Evolutionary conservation across 2,113 vertebrate genomes (phyloP).

Genomic region (Brachypteracias leptosomus): DNA sequence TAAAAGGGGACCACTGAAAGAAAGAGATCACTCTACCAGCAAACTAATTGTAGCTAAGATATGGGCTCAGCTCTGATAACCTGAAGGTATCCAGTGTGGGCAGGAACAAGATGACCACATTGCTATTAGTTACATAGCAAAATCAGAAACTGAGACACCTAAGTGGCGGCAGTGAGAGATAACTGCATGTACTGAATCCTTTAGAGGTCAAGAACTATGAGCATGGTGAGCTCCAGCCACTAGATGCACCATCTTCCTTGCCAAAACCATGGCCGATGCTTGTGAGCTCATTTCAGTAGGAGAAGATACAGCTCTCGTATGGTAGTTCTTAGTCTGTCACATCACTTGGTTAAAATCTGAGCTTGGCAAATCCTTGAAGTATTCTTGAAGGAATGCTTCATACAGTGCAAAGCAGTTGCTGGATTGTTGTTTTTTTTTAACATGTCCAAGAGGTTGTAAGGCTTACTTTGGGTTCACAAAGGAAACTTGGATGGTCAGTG

Average conservation of each 20-base stretch:
- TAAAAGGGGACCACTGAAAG: neutral
- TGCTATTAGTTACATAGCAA: neutral
- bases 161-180: neutral
- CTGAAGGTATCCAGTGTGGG: neutral
- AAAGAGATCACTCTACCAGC: neutral
- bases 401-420: constrained; percentile 5
- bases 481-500: neutral
- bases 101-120: neutral
- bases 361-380: neutral
- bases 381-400: neutral
- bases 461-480: neutral
- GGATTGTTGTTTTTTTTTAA: constrained; percentile 20
- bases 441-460: neutral
- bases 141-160: neutral
- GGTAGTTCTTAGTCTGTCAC: neutral
- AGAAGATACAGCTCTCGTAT: neutral
- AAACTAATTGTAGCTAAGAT: neutral
- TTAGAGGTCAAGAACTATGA: neutral
- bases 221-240: neutral
- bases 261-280: neutral
- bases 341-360: neutral
- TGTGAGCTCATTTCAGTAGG: neutral
- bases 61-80: neutral
- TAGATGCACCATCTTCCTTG: neutral
- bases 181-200: neutral